A percentile compares a stretch with the other conserved stretches of the same genome.
Evolutionary conservation across 2,797 vertebrate species (phyloP).

Genomic region (Aulostomus chinensis): DNA sequence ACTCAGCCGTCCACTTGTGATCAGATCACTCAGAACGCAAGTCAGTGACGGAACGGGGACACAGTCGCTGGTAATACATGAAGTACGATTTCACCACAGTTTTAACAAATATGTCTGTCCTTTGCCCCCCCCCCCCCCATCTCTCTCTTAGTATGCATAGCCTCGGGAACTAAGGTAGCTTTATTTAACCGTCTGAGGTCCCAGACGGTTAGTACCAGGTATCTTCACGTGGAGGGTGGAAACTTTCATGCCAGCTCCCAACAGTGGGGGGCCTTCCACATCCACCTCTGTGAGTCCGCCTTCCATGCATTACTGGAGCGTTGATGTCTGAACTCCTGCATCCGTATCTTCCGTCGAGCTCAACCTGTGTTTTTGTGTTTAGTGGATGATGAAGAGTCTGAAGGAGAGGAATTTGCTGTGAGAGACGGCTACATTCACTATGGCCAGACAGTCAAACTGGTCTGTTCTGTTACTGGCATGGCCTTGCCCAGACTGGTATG

Average conservation of each 20-base stretch:
- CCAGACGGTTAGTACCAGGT: slow-evolving; percentile 97
- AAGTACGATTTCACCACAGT: too few relatives aligned
- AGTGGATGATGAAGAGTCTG: slow-evolving; percentile 99
- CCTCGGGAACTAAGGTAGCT: slow-evolving; percentile 98
- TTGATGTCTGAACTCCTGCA: too few relatives aligned
- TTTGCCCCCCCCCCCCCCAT: background rate
- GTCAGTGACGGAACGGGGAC: too few relatives aligned
- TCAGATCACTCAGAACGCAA: too few relatives aligned
- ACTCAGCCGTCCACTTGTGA: too few relatives aligned
- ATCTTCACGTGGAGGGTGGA: slow-evolving; percentile 97
- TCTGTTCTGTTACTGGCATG: slow-evolving; percentile 98
- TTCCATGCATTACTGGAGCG: too few relatives aligned
- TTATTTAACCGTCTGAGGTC: slow-evolving; percentile 97
- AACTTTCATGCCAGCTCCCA: slow-evolving; percentile 99
- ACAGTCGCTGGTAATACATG: too few relatives aligned
- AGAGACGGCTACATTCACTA: slow-evolving; percentile 98
- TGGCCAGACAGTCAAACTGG: slow-evolving; percentile 96
- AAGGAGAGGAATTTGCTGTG: slow-evolving; percentile 98
- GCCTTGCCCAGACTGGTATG: slow-evolving; percentile 95
- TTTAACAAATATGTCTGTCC: background rate
- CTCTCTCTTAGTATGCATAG: slow-evolving; percentile 89
- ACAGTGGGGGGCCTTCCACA: slow-evolving; percentile 98
- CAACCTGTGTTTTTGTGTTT: slow-evolving; percentile 10
- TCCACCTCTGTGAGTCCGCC: slow-evolving; percentile 92
- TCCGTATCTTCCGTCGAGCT: background rate